phyloP scores from a whole-genome alignment of 2,113 vertebrate genomes.

The Menidia beryllina region DNA sequence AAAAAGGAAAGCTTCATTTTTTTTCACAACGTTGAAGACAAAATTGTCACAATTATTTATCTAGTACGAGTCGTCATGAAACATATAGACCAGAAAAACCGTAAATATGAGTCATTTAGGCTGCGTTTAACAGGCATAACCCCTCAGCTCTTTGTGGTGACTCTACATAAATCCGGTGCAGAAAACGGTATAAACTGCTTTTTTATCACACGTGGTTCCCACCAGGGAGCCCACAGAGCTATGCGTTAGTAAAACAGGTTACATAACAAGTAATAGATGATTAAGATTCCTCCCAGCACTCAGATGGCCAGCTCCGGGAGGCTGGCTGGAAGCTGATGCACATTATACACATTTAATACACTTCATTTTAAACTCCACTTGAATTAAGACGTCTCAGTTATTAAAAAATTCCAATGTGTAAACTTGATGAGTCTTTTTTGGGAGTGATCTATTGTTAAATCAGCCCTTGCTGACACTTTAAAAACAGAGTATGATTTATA shows the following conservation, averaged over 20 bases:
- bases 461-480: not conserved
- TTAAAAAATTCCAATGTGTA: too few relatives aligned
- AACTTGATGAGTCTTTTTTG: too few relatives aligned
- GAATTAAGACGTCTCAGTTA: too few relatives aligned
- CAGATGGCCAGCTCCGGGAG: conserved; percentile 11
- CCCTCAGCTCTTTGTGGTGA: conserved; percentile 1
- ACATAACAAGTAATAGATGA: conserved; percentile 51
- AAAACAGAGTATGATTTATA: not conserved
- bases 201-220: not conserved
- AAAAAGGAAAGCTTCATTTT: not conserved
- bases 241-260: conserved; percentile 36
- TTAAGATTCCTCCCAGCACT: conserved; percentile 43
- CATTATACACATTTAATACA: not conserved
- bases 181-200: not conserved
- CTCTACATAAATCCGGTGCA: not conserved
- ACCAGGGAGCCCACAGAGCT: not conserved
- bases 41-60: not conserved
- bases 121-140: not conserved
- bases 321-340: conserved; percentile 22
- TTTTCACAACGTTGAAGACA: not conserved
- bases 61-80: not conserved
- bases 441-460: too few relatives aligned
- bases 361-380: not conserved
- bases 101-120: not conserved
- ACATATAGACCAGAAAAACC: not conserved